Conservation (phyloP, 2,888 invertebrate species). For the Ceriagrion tenellum region DNA sequence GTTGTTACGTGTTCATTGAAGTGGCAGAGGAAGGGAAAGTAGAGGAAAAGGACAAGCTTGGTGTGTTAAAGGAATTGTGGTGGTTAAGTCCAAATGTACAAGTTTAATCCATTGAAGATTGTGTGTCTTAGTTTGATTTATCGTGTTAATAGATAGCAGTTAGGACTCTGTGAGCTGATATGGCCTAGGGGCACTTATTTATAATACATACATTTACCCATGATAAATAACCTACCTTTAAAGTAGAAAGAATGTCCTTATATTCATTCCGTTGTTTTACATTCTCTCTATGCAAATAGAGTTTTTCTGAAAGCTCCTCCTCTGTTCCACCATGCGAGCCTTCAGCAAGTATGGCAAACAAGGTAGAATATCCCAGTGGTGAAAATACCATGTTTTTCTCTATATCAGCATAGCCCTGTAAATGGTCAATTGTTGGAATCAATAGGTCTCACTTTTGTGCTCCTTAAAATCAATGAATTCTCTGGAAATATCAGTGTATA, state of each 20-base stretch:
- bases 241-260: constrained; percentile 79
- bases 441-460: not conserved
- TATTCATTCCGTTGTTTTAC: constrained; percentile 79
- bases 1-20: too few species aligned
- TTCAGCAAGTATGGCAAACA: constrained; percentile 83
- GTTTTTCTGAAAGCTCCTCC: constrained; percentile 80
- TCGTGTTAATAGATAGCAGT: too few species aligned
- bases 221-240: constrained; percentile 76
- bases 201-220: too few species aligned
- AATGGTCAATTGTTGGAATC: constrained; percentile 70
- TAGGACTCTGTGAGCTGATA: too few species aligned
- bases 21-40: too few species aligned
- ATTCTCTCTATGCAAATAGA: constrained; percentile 81
- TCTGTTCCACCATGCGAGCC: constrained; percentile 82
- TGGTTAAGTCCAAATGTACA: too few species aligned
- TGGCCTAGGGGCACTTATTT: too few species aligned
- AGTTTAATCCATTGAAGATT: too few species aligned
- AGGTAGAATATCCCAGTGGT: constrained; percentile 83
- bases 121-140: too few species aligned
- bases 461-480: not conserved
- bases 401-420: constrained; percentile 80
- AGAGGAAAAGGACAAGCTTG: too few species aligned
- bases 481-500: not conserved
- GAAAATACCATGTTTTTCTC: constrained; percentile 83
- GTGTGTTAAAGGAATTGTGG: too few species aligned